phyloP scores from a whole-genome alignment of 2,888 invertebrate species.

The Saturnia japonica region DNA sequence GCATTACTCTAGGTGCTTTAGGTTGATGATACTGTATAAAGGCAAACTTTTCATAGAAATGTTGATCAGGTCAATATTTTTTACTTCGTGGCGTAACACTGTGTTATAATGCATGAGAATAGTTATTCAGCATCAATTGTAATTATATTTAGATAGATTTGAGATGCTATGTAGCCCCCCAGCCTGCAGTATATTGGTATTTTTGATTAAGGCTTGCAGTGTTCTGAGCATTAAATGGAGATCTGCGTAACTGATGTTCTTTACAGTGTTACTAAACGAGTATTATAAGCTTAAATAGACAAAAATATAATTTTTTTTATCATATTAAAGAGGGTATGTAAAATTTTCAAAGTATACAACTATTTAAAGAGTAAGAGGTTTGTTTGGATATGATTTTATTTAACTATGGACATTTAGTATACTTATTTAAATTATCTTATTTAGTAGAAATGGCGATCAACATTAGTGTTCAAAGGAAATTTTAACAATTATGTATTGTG shows the following conservation, averaged over 20 bases:
- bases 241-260: not conserved
- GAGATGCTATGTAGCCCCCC: not conserved
- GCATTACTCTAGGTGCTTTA: slow-evolving; percentile 18
- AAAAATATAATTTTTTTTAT: not conserved
- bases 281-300: not conserved
- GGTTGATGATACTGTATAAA: slow-evolving; percentile 4
- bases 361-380: not conserved
- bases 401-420: not conserved
- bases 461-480: not conserved
- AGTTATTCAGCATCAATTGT: not conserved
- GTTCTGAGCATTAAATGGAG: not conserved
- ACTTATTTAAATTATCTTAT: not conserved
- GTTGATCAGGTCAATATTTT: not conserved
- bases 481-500: not conserved
- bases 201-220: not conserved
- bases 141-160: not conserved
- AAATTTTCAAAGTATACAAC: not conserved
- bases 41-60: not conserved
- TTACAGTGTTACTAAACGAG: not conserved
- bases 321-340: not conserved
- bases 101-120: not conserved
- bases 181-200: not conserved
- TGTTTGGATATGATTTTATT: not conserved
- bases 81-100: slow-evolving; percentile 1
- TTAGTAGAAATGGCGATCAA: not conserved